These are phyloP conservation scores for Stenoptilia bipunctidactyla DNA, from an alignment of 2,888 invertebrate species.

Conservation along the genomic window DNA sequence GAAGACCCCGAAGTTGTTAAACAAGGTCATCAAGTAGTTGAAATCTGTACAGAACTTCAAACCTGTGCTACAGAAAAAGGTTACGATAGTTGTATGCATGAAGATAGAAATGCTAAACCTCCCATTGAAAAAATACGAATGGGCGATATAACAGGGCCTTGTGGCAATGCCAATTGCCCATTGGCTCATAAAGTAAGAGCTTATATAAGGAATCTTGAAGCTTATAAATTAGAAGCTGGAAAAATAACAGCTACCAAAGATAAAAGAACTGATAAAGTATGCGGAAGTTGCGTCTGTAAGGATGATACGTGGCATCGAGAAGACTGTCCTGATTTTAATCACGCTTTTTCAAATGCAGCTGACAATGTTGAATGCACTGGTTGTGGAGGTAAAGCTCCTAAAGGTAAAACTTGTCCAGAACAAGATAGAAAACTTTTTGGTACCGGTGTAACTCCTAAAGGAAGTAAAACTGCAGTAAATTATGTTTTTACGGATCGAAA, in stretches of 20 bases:
- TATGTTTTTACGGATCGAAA: conserved; percentile 24
- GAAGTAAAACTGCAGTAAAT: conserved; percentile 21
- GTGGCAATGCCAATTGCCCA: conserved; percentile 52
- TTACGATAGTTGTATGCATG: not conserved
- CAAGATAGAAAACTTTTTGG: conserved; percentile 28
- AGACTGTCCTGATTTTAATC: conserved; percentile 28
- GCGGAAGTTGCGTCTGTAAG: conserved; percentile 50
- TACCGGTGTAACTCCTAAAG: conserved; percentile 33
- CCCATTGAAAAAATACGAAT: conserved; percentile 42
- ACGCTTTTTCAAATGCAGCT: not conserved
- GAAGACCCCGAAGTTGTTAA: conserved; percentile 44
- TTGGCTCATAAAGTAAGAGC: conserved; percentile 53
- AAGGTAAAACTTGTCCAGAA: conserved; percentile 44
- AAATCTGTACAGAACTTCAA: conserved; percentile 47
- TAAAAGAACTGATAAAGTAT: conserved; percentile 31
- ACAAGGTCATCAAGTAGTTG: not conserved
- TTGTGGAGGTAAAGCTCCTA: conserved; percentile 34
- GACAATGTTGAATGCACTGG: conserved; percentile 24
- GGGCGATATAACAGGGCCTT: conserved; percentile 60
- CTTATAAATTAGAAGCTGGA: conserved; percentile 38
- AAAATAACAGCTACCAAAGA: conserved; percentile 24
- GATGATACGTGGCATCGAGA: conserved; percentile 53
- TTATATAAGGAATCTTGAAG: conserved; percentile 47
- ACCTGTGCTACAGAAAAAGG: conserved; percentile 30
- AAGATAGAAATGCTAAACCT: not conserved